Percentiles rank a stretch among this genome's conserved stretches.
Conservation (phyloP, 2,113 vertebrate genomes). For the Polypterus senegalus region DNA sequence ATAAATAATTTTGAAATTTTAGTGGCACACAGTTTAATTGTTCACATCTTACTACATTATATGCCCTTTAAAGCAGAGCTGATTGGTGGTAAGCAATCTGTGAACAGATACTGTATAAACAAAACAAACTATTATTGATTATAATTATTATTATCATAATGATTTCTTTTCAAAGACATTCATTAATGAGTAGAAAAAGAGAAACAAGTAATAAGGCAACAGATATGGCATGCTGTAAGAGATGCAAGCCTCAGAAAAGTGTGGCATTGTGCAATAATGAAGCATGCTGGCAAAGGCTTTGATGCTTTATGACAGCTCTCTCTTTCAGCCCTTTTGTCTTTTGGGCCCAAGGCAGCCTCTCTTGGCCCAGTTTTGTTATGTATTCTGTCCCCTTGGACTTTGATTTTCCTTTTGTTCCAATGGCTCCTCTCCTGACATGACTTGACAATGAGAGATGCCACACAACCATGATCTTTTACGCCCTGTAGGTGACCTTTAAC, state of each 20-base stretch:
- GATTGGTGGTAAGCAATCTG: too few relatives aligned
- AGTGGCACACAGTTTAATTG: too few relatives aligned
- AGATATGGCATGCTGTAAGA: slow-evolving; percentile 29
- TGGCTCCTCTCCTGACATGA: slow-evolving; percentile 73
- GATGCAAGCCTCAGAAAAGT: slow-evolving; percentile 50
- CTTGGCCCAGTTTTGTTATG: slow-evolving; percentile 47
- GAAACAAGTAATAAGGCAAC: too few relatives aligned
- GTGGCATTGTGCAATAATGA: slow-evolving; percentile 54
- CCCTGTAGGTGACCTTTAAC: slow-evolving; percentile 83
- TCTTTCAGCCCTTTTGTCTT: slow-evolving; percentile 75
- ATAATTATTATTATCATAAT: slow-evolving; percentile 31
- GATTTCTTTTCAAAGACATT: slow-evolving; percentile 10
- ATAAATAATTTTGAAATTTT: too few relatives aligned
- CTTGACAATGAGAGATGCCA: slow-evolving; percentile 93
- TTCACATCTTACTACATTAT: too few relatives aligned
- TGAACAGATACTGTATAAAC: slow-evolving; percentile 34
- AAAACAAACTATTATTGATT: slow-evolving; percentile 14
- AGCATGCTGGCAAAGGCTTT: slow-evolving; percentile 51
- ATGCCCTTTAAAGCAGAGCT: too few relatives aligned
- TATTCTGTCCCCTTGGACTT: slow-evolving; percentile 63
- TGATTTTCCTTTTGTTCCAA: slow-evolving; percentile 77
- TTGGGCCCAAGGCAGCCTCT: slow-evolving; percentile 51
- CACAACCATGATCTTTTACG: slow-evolving; percentile 76
- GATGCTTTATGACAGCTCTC: slow-evolving; percentile 69
- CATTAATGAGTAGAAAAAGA: too few relatives aligned